Conservation (phyloP, 2,888 invertebrate genomes). For the Chloroclysta siterata region DNA sequence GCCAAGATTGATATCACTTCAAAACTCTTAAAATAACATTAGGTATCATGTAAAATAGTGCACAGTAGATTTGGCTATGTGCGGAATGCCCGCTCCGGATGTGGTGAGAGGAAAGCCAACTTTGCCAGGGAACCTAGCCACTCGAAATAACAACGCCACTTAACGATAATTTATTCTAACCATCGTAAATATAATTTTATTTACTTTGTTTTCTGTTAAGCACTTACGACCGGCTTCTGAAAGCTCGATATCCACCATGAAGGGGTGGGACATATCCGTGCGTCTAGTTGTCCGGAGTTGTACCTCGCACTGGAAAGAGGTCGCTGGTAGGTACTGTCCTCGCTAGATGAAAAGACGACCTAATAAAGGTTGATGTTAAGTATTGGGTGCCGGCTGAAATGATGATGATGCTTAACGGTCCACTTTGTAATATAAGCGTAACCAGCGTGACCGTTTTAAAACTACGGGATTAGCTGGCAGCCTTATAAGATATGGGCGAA, state of each 20-base stretch:
- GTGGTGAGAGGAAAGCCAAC: slow-evolving; percentile 39
- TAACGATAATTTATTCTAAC: too few species aligned
- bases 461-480: slow-evolving; percentile 40
- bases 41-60: neutral
- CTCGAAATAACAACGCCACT: neutral
- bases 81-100: slow-evolving; percentile 47
- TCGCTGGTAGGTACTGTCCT: too few species aligned
- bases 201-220: too few species aligned
- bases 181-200: too few species aligned
- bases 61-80: slow-evolving; percentile 20
- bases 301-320: too few species aligned
- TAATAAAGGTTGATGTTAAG: neutral
- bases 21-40: neutral
- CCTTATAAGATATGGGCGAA: slow-evolving; percentile 49
- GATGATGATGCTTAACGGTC: neutral
- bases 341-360: neutral
- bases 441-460: slow-evolving; percentile 13
- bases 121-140: slow-evolving; percentile 14
- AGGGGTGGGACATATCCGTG: too few species aligned
- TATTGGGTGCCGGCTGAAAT: neutral
- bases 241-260: too few species aligned
- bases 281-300: too few species aligned
- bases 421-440: neutral
- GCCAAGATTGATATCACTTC: too few species aligned
- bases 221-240: too few species aligned